These are phyloP conservation scores for Aurelia sp. DNA, from an alignment of 30 jellyfish, hydroid and myxozoan species.

Conservation along the genomic window DNA sequence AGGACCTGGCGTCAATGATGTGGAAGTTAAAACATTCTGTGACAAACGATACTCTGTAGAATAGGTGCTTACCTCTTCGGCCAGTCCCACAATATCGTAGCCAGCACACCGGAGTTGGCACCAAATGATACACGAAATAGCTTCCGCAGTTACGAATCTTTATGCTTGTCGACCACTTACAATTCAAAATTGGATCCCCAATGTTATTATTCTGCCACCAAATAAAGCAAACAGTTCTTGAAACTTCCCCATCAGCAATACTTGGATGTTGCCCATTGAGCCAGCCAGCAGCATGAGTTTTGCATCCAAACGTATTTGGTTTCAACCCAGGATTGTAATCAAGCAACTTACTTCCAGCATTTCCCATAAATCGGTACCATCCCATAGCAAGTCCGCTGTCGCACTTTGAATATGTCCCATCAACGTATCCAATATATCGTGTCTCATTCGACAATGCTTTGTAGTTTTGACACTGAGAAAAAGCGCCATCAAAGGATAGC, in stretches of 20 bases:
- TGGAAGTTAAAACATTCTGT: too few relatives aligned
- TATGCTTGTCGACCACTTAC: too few relatives aligned
- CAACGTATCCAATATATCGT: conserved; percentile 9
- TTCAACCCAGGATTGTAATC: neutral
- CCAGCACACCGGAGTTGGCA: neutral
- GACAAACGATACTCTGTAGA: too few relatives aligned
- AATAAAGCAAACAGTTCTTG: conserved; percentile 2
- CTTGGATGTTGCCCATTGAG: neutral
- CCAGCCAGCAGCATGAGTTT: conserved; percentile 4
- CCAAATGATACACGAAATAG: conserved; percentile 6
- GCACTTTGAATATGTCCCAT: conserved; percentile 2
- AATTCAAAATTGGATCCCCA: too few relatives aligned
- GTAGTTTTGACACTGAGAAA: neutral
- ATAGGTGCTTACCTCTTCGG: too few relatives aligned
- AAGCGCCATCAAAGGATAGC: too few relatives aligned
- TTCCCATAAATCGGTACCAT: conserved; percentile 77
- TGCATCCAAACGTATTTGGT: conserved; percentile 5
- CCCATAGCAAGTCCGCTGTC: conserved; percentile 34
- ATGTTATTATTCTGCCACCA: neutral
- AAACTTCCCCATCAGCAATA: conserved; percentile 5
- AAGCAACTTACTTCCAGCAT: conserved; percentile 72
- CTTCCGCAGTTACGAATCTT: conserved; percentile 12
- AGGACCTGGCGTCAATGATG: too few relatives aligned
- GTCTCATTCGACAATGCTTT: neutral
- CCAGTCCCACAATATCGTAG: neutral